Evolutionary conservation across 2,113 vertebrate species (phyloP).

Genomic region (Eulemur rufifrons): DNA sequence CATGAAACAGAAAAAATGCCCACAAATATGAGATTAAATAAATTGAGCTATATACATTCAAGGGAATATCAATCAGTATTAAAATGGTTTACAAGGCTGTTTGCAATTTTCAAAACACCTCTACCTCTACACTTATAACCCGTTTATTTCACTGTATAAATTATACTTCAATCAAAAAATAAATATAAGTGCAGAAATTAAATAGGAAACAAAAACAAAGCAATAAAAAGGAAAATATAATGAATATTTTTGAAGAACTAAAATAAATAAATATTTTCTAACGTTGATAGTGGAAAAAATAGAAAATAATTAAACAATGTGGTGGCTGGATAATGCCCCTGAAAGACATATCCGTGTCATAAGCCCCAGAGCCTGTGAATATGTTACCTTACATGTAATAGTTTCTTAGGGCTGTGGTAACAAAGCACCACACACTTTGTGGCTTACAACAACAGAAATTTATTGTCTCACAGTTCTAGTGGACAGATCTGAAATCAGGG

Average conservation of each 20-base stretch:
- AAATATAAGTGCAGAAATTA: not conserved
- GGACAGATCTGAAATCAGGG: not conserved
- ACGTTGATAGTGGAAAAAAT: not conserved
- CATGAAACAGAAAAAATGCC: not conserved
- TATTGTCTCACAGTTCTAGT: not conserved
- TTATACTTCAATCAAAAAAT: not conserved
- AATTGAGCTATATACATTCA: not conserved
- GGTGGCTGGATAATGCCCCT: not conserved
- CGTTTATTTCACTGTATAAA: not conserved
- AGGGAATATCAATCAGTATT: not conserved
- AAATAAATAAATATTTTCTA: not conserved
- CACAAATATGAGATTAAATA: not conserved
- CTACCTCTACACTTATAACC: not conserved
- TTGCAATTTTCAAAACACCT: not conserved
- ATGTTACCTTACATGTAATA: accelerated
- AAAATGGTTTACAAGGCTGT: not conserved
- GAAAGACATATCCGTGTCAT: too few species aligned
- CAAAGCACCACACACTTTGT: not conserved
- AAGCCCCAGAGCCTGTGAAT: not conserved
- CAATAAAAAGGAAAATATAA: not conserved
- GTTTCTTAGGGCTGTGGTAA: not conserved
- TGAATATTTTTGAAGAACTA: not conserved
- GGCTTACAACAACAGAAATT: not conserved
- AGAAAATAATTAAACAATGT: not conserved
- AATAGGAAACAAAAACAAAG: not conserved